Evolutionary conservation across 1,140 invertebrate genomes (phyloP), one percentile per base, ranked within the genome.

Genomic region (Papilio aristodemus): DNA sequence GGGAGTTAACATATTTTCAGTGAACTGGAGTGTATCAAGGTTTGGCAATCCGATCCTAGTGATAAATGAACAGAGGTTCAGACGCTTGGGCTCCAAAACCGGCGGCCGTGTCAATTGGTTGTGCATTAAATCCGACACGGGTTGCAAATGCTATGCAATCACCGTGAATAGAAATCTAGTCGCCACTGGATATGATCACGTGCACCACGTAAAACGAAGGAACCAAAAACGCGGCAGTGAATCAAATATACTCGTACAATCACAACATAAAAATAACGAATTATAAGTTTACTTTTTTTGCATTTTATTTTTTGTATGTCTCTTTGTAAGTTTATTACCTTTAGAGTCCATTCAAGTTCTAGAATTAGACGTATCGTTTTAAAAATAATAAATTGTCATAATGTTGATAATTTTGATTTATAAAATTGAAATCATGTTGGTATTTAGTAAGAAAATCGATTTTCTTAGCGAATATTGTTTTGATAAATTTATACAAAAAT

Each of bases 41-140:
- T 83, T 63, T 43, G 87, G 87, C 5, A 90, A 88, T 69, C 86
- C 86, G 0, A 77, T 90, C 19, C 71, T 90, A 62, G 84, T 87
- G 17, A 67, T 86, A 25, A 71, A 68, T 4, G 87, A 85, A 0
- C 63, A 81, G 54, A 77, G 87, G 58, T 90, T 84, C 68, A 75
- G 87, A 4, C 71, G 78, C 7, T 69, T 62, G 32, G 81, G 83
- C 14, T 67, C 74, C 8, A 17, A 73, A 14, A 69, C 70, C 7
- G 72, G 71, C 13, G 71, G 62, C 36, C 67, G 76, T 11, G 63
- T 60, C n/a, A 83, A 76, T 0, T 90, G 87, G 86, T 71, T 83
- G 5, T 90, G 87, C 70, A 90, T 88, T 59, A 88, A 88, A 69
- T 90, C 87, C 0, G 87, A 90, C 73, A 73, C 70, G 7, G 87